These are phyloP conservation scores for Portevinia maculata DNA, from an alignment of 2,888 invertebrate species.

Conservation along the genomic window DNA sequence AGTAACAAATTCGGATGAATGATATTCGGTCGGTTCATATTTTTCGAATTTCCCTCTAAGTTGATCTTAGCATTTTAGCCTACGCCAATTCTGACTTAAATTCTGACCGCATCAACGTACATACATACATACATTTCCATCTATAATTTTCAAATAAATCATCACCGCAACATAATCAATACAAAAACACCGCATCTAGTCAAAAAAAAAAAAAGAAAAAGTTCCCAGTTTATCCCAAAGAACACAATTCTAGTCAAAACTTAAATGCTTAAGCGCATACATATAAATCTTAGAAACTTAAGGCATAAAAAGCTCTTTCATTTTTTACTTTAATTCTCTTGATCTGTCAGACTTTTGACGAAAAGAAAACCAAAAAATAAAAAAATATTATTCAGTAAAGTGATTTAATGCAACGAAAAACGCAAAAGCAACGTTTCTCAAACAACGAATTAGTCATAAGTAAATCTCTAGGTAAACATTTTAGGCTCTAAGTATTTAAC, in stretches of 20 bases:
- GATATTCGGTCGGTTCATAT: too few relatives aligned
- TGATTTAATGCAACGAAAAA: constrained; percentile 78
- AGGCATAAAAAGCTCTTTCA: constrained; percentile 54
- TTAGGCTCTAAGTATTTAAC: constrained; percentile 57
- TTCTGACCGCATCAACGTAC: background rate
- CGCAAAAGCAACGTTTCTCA: constrained; percentile 83
- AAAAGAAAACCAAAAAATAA: constrained; percentile 76
- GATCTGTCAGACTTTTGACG: constrained; percentile 78
- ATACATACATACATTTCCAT: background rate
- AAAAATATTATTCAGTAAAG: constrained; percentile 79
- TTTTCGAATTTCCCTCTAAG: too few relatives aligned
- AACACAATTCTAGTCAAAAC: constrained; percentile 66
- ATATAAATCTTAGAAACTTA: constrained; percentile 68
- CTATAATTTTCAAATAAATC: constrained; percentile 17
- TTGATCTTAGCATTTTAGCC: too few relatives aligned
- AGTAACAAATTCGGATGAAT: too few relatives aligned
- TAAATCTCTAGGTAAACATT: constrained; percentile 68
- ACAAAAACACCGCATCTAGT: constrained; percentile 51
- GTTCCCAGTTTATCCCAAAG: constrained; percentile 45
- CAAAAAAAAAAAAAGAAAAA: constrained; percentile 32
- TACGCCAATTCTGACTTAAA: constrained; percentile 4
- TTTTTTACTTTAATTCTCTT: constrained; percentile 70
- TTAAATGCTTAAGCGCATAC: constrained; percentile 72
- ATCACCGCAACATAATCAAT: constrained; percentile 44
- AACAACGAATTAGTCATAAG: constrained; percentile 83